Conservation (phyloP, 2,113 vertebrate species). For the Centrocercus urophasianus region DNA sequence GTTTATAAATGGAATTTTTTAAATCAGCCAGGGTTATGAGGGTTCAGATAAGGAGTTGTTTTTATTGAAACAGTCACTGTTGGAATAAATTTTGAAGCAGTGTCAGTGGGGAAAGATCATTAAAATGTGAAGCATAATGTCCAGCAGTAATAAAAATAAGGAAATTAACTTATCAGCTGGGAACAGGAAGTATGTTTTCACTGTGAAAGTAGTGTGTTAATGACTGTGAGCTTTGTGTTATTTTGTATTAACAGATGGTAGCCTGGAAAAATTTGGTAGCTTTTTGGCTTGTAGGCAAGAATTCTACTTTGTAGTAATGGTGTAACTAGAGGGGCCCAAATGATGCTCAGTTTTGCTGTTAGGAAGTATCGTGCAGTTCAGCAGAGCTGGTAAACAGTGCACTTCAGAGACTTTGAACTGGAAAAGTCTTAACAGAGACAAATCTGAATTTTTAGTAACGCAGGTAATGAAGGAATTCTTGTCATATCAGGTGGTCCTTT, state of each 20-base stretch:
- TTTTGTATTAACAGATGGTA: constrained; percentile 54
- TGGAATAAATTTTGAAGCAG: constrained; percentile 7
- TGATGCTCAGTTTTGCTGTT: background rate
- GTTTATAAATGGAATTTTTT: constrained; percentile 23
- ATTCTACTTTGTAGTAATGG: background rate
- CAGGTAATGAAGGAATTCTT: background rate
- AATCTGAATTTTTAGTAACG: background rate
- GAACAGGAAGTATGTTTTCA: constrained; percentile 59
- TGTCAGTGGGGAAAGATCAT: constrained; percentile 42
- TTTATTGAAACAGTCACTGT: constrained; percentile 34
- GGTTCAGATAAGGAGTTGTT: constrained; percentile 5
- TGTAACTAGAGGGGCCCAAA: background rate
- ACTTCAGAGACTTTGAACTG: background rate
- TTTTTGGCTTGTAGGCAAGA: constrained; percentile 25
- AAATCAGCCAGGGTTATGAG: background rate
- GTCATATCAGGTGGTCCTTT: background rate
- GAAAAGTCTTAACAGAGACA: background rate
- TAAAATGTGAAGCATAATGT: background rate
- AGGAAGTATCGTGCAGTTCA: background rate
- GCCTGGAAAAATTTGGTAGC: constrained; percentile 22
- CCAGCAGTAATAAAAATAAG: constrained; percentile 23
- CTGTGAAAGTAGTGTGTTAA: background rate
- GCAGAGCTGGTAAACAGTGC: background rate
- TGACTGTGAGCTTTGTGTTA: background rate
- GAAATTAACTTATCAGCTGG: constrained; percentile 44